Percentiles rank a stretch among this genome's conserved stretches.
phyloP scores from a whole-genome alignment of 2,888 invertebrate genomes.

The Sminthurinus aureus region DNA sequence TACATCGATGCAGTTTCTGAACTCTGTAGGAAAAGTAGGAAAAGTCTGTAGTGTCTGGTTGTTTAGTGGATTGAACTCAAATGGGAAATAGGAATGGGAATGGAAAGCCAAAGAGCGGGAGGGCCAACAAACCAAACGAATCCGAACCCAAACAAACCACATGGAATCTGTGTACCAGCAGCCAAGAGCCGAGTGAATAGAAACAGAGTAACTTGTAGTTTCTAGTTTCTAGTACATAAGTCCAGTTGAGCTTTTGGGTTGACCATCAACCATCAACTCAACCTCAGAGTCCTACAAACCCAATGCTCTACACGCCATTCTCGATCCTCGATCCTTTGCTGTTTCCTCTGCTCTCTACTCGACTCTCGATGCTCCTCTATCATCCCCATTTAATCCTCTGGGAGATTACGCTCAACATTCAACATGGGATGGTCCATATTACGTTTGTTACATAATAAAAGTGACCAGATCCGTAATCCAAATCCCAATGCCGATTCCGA shows the following conservation, averaged over 20 bases:
- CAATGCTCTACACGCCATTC: not conserved
- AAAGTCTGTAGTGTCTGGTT: not conserved
- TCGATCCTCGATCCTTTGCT: too few species aligned
- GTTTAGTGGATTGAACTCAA: not conserved
- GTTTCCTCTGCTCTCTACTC: not conserved
- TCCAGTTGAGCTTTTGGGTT: too few species aligned
- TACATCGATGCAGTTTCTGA: not conserved
- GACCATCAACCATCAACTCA: too few species aligned
- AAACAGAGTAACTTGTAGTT: too few species aligned
- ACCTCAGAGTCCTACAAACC: not conserved
- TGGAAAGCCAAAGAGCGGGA: not conserved
- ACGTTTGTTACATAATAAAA: conserved; percentile 31
- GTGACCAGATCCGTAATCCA: conserved; percentile 38
- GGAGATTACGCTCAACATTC: conserved; percentile 44
- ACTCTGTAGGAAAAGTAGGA: too few species aligned
- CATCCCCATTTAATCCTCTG: conserved; percentile 46
- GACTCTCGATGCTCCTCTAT: conserved; percentile 27
- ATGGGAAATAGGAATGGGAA: not conserved
- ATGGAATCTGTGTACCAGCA: too few species aligned
- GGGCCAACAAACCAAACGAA: too few species aligned
- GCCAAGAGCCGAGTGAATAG: too few species aligned
- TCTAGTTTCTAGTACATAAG: too few species aligned
- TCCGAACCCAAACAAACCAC: too few species aligned
- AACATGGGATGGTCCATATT: conserved; percentile 28
- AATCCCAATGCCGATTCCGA: too few species aligned